phyloP scores from a whole-genome alignment of 92 coral and sea anemone genomes.

The Zoanthus solanderi region DNA sequence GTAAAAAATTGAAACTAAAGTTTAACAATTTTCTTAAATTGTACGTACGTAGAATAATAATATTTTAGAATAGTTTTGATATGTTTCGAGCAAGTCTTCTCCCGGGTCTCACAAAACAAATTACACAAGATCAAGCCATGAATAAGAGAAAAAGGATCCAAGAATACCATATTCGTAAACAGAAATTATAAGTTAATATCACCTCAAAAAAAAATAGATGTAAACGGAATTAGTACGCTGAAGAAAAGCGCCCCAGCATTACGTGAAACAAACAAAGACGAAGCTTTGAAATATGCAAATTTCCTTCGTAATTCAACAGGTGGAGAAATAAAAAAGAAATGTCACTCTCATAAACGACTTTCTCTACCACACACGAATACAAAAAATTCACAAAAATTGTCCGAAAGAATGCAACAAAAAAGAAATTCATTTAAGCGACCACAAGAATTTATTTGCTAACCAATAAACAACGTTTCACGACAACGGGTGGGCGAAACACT shows the following conservation, averaged over 20 bases:
- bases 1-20: not conserved
- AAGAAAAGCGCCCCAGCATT: slow-evolving; percentile 21
- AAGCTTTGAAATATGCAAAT: slow-evolving; percentile 29
- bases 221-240: not conserved
- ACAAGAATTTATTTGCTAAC: slow-evolving; percentile 39
- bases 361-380: slow-evolving; percentile 20
- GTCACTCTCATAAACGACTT: slow-evolving; percentile 2
- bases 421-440: slow-evolving; percentile 44
- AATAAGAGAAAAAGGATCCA: not conserved
- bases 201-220: not conserved
- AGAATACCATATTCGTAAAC: not conserved
- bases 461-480: slow-evolving; percentile 38
- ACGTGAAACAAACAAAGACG: slow-evolving; percentile 37
- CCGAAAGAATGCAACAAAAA: slow-evolving; percentile 10
- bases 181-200: not conserved
- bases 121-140: not conserved
- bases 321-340: slow-evolving; percentile 14
- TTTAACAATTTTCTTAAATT: not conserved
- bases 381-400: slow-evolving; percentile 24
- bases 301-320: slow-evolving; percentile 47
- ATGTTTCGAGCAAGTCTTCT: not conserved
- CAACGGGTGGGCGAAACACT: slow-evolving; percentile 42
- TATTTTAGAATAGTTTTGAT: not conserved
- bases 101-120: not conserved
- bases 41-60: not conserved